Conservation (phyloP, 2,888 invertebrate species). For the Drosophila cyrtoloma region DNA sequence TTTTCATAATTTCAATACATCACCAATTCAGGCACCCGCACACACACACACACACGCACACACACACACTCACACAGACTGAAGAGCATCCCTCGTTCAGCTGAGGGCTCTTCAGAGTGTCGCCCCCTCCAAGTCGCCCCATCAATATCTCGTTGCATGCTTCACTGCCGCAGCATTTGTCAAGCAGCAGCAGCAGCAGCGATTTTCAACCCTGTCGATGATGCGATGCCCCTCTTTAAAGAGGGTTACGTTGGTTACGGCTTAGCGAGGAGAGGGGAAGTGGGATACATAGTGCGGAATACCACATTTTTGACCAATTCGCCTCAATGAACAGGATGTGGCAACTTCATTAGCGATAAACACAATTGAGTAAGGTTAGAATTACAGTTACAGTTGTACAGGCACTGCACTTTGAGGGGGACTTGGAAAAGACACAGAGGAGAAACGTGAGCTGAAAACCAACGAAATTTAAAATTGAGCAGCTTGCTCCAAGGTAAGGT, state of each 20-base stretch:
- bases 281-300: not conserved
- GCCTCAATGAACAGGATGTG: constrained; percentile 59
- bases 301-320: constrained; percentile 40
- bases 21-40: constrained; percentile 42
- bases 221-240: constrained; percentile 5
- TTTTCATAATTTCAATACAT: constrained; percentile 79
- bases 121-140: not conserved
- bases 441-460: not conserved
- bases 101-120: constrained; percentile 55
- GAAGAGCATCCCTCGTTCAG: constrained; percentile 33
- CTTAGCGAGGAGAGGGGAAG: not conserved
- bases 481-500: not conserved
- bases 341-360: constrained; percentile 59
- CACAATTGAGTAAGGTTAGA: constrained; percentile 24
- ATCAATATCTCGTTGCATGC: constrained; percentile 36
- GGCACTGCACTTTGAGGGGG: constrained; percentile 1
- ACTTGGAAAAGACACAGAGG: not conserved
- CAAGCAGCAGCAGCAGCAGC: constrained; percentile 41
- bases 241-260: not conserved
- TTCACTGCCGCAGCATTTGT: constrained; percentile 67
- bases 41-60: constrained; percentile 20
- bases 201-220: constrained; percentile 40
- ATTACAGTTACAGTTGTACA: constrained; percentile 36
- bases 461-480: not conserved
- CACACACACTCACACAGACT: not conserved